A percentile compares a stretch with the other conserved stretches of the same genome.
phyloP scores from a whole-genome alignment of 2,888 invertebrate species.

The Peribatodes rhomboidaria region DNA sequence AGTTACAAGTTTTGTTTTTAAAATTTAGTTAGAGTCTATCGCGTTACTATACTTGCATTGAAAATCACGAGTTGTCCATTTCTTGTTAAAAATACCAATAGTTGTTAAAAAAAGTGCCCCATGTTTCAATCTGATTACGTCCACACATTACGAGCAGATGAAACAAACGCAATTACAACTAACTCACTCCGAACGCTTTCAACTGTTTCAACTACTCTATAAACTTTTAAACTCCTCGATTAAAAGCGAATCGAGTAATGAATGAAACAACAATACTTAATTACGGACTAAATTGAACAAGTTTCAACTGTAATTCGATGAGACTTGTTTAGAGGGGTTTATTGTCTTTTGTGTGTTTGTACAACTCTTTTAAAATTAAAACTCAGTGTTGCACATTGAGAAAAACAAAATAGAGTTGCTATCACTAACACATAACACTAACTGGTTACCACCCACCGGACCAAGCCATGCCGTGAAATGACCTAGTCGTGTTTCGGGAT shows the following conservation, averaged over 20 bases:
- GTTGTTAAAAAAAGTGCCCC: background rate
- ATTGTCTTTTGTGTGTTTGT: conserved; percentile 42
- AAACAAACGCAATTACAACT: conserved; percentile 62
- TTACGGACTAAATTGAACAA: conserved; percentile 65
- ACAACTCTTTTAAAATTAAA: conserved; percentile 26
- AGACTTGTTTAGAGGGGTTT: conserved; percentile 51
- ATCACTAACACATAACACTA: too few species aligned
- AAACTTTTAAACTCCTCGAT: conserved; percentile 72
- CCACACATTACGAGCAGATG: conserved; percentile 39
- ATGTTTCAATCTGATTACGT: conserved; percentile 32
- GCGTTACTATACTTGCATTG: too few species aligned
- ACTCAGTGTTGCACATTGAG: background rate
- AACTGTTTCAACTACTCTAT: conserved; percentile 39
- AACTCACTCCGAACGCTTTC: conserved; percentile 53
- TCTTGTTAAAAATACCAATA: too few species aligned
- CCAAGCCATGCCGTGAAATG: too few species aligned
- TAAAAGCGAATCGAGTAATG: conserved; percentile 69
- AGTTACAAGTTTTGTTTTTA: too few species aligned
- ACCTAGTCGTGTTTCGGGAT: too few species aligned
- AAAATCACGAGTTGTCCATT: too few species aligned
- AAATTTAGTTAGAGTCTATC: too few species aligned
- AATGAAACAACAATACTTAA: conserved; percentile 76
- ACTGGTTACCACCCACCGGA: too few species aligned
- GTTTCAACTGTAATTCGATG: conserved; percentile 62
- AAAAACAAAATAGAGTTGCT: too few species aligned